These are phyloP conservation scores for Micropoecilia bifurca DNA, from an alignment of 2,797 vertebrate genomes.

Conservation along the genomic window DNA sequence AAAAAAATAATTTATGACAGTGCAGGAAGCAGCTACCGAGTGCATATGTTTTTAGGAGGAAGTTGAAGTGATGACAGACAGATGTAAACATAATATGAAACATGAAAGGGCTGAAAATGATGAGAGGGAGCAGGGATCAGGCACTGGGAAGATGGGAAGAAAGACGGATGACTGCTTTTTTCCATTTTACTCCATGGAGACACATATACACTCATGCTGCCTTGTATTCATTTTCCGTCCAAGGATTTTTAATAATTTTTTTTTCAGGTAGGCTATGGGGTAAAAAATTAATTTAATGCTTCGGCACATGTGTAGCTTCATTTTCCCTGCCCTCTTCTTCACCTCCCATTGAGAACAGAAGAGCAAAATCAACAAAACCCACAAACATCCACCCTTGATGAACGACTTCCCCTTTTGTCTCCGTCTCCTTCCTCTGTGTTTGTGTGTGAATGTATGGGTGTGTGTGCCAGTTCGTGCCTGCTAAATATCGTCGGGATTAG, in stretches of 20 bases:
- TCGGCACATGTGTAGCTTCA: constrained; percentile 47
- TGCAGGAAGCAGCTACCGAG: constrained; percentile 31
- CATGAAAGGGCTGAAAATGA: constrained; percentile 4
- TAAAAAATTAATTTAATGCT: constrained; percentile 52
- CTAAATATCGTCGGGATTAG: constrained; percentile 81
- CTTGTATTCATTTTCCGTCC: constrained; percentile 42
- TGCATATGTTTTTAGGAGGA: neutral
- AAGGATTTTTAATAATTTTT: constrained; percentile 45
- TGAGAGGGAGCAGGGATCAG: neutral
- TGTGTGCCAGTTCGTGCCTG: constrained; percentile 44
- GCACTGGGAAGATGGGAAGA: constrained; percentile 9
- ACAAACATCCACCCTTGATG: constrained; percentile 51
- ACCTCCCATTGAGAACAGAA: constrained; percentile 43
- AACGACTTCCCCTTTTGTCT: constrained; percentile 36
- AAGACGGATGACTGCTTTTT: constrained; percentile 32
- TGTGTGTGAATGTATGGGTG: constrained; percentile 27
- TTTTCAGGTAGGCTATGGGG: constrained; percentile 33
- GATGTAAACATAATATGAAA: constrained; percentile 20
- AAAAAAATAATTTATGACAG: constrained; percentile 24
- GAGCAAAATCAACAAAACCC: constrained; percentile 47
- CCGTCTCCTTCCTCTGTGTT: constrained; percentile 26
- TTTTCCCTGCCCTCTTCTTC: constrained; percentile 32
- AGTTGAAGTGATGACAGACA: constrained; percentile 11
- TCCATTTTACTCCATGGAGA: constrained; percentile 49
- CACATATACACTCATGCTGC: constrained; percentile 36